Evolutionary conservation across 1,140 invertebrate genomes (phyloP).

Genomic region (Glomeris maerens): DNA sequence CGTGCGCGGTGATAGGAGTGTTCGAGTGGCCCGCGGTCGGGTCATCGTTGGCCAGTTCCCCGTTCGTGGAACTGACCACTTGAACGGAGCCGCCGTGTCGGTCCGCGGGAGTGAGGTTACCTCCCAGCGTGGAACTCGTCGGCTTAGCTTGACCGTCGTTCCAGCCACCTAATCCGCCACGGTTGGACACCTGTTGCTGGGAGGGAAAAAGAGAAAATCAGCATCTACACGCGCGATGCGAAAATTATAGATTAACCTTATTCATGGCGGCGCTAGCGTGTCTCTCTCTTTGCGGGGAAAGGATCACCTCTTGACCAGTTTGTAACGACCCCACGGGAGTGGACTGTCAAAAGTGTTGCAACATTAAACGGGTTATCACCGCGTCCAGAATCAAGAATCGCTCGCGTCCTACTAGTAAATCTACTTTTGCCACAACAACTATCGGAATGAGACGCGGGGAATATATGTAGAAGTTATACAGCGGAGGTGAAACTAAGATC

Average conservation of each 20-base stretch:
- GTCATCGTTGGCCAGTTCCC: slow-evolving; percentile 86
- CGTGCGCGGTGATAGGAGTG: slow-evolving; percentile 81
- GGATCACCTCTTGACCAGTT: slow-evolving; percentile 65
- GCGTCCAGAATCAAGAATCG: slow-evolving; percentile 13
- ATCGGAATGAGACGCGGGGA: no score
- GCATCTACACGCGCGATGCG: no score
- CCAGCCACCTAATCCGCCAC: slow-evolving; percentile 19
- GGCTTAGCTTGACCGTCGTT: neutral
- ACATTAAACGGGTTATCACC: slow-evolving; percentile 13
- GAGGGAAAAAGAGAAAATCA: no score
- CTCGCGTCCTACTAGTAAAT: slow-evolving; percentile 14
- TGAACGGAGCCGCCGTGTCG: slow-evolving; percentile 86
- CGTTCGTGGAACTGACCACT: slow-evolving; percentile 95
- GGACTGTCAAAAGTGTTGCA: slow-evolving; percentile 46
- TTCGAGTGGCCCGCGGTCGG: slow-evolving; percentile 90
- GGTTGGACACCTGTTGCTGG: slow-evolving; percentile 42
- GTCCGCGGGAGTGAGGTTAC: slow-evolving; percentile 62
- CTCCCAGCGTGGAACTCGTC: slow-evolving; percentile 31
- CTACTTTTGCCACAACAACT: slow-evolving; percentile 14
- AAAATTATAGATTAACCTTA: no score
- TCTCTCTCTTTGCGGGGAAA: slow-evolving; percentile 73
- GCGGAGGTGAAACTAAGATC: no score
- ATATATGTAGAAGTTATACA: no score
- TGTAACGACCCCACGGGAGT: slow-evolving; percentile 79
- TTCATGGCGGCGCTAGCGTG: slow-evolving; percentile 48